Percentiles rank a stretch among this genome's conserved stretches.
These are phyloP conservation scores for Craseonycteris thonglongyai DNA, from an alignment of 2,113 vertebrate species.

Conservation along the genomic window DNA sequence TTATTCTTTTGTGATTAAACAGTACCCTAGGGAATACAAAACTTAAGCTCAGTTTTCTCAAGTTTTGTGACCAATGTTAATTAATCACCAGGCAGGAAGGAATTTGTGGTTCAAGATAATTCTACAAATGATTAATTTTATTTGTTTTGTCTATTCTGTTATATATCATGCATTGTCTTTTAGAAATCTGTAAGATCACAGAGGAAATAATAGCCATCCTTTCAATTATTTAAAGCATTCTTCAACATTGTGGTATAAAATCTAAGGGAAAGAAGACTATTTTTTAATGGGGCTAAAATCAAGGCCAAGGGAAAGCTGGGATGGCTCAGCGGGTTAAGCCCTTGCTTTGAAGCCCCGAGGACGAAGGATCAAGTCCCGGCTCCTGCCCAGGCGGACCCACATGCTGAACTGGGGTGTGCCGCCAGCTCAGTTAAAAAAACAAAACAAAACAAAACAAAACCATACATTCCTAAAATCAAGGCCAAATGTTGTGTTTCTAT, in stretches of 20 bases:
- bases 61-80: not conserved
- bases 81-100: not conserved
- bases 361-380: no score
- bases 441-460: no score
- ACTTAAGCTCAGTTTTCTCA: not conserved
- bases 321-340: no score
- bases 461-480: not conserved
- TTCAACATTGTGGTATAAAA: not conserved
- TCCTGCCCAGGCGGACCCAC: no score
- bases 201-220: not conserved
- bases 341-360: no score
- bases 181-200: not conserved
- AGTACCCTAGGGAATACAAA: not conserved
- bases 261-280: not conserved
- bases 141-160: not conserved
- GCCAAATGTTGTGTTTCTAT: not conserved
- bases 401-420: no score
- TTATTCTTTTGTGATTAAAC: not conserved
- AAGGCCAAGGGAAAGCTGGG: no score
- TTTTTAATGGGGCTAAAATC: constrained; percentile 5
- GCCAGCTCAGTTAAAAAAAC: no score
- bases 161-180: not conserved
- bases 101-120: not conserved
- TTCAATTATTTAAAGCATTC: not conserved
- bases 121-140: not conserved